Evolutionary conservation across 2,113 vertebrate genomes (phyloP).

Genomic region (Rhinolophus ferrumequinum): DNA sequence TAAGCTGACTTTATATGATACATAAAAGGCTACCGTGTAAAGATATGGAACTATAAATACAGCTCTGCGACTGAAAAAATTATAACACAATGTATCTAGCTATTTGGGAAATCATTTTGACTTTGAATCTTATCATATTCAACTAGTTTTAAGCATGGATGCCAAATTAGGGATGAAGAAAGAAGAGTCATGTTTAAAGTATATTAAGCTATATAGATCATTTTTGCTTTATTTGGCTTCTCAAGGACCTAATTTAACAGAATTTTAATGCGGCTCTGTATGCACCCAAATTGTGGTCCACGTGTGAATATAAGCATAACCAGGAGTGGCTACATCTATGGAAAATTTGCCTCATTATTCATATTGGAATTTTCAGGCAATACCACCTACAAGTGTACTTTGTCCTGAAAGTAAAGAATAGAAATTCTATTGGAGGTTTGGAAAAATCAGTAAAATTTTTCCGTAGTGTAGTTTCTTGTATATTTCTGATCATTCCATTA

Average conservation of each 20-base stretch:
- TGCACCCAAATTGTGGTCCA: neutral
- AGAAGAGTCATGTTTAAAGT: neutral
- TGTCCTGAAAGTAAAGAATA: neutral
- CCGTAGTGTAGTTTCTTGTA: neutral
- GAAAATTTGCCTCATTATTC: neutral
- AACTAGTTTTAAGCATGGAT: neutral
- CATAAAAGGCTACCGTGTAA: neutral
- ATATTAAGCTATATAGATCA: neutral
- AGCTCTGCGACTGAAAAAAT: neutral
- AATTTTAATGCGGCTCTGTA: neutral
- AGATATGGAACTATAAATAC: neutral
- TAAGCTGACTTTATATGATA: neutral
- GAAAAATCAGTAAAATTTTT: neutral
- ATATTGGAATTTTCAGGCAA: neutral
- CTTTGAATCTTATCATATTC: neutral
- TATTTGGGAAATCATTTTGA: neutral
- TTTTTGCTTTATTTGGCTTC: neutral
- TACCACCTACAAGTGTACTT: neutral
- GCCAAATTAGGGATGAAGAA: neutral
- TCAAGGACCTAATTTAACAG: neutral
- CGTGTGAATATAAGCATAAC: neutral
- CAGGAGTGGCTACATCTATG: rapidly evolving
- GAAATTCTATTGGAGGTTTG: neutral
- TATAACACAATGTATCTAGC: neutral
- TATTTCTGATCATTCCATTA: neutral